Percentiles rank a stretch among this genome's conserved stretches.
These are phyloP conservation scores for Drosophila yooni DNA, from an alignment of 2,888 invertebrate genomes.

Conservation along the genomic window DNA sequence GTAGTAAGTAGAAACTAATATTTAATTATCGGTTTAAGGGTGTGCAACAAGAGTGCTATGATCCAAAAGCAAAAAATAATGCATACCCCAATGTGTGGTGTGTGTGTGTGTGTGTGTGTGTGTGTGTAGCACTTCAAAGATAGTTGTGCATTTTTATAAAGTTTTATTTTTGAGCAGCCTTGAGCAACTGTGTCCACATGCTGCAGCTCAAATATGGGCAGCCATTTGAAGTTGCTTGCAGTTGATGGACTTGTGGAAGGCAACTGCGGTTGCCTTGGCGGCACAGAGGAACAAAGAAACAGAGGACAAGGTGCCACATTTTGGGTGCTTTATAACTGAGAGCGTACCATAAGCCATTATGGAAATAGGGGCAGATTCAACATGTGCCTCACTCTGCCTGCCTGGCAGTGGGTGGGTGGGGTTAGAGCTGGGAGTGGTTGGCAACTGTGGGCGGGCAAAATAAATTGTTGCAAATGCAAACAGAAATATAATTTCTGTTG, in stretches of 20 bases:
- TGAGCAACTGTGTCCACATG: constrained; percentile 7
- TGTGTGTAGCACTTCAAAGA: constrained; percentile 1
- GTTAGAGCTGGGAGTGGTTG: neutral
- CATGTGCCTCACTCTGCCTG: constrained; percentile 1
- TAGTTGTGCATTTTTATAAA: constrained; percentile 31
- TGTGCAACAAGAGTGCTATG: neutral
- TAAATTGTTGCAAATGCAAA: constrained; percentile 78
- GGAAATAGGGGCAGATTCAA: constrained; percentile 18
- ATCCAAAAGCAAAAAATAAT: neutral
- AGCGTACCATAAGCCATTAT: constrained; percentile 17
- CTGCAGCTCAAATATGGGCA: constrained; percentile 50
- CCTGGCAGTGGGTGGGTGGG: neutral
- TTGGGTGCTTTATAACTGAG: constrained; percentile 10
- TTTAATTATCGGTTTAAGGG: neutral
- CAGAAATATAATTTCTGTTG: constrained; percentile 81
- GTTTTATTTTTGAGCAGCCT: constrained; percentile 20
- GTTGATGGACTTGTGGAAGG: constrained; percentile 32
- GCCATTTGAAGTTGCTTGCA: constrained; percentile 27
- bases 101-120: neutral
- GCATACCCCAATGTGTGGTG: neutral
- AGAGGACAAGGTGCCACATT: constrained; percentile 32
- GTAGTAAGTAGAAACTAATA: neutral
- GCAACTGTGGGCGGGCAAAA: constrained; percentile 32
- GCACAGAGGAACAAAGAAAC: neutral
- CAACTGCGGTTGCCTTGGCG: constrained; percentile 29